Base-by-base conservation (phyloP, 1,140 invertebrate genomes). In the Microplitis mediator region DNA sequence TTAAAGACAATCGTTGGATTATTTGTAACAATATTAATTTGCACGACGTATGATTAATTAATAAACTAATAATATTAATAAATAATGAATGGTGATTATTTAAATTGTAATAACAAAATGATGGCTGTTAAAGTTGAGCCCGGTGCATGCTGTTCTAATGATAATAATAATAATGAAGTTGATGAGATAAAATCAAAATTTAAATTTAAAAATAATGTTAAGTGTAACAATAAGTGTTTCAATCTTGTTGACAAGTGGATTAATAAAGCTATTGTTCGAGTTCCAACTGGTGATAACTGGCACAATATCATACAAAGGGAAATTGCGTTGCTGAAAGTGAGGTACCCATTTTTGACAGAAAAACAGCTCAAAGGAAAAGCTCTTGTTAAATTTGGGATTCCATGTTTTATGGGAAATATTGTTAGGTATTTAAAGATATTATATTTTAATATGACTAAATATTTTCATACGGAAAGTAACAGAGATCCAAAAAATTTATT, bases 341-440 rank as follows among this genome's bases (percentile, higher is more conserved):
- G 62, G 14, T 76, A 73, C 67, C 77, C 72, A 0, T 76, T 76
- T 50, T 56, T 76, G 3, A 67, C 69, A 8, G 72, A 78, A 11
- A 34, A 60, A 58, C 73, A 76, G 50, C 64, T 75, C 2, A 72
- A 60, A 6, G 75, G 71, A 66, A 78, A 78, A 50, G 70, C 71
- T 0, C 71, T 64, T 45, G 54, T 71, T 14, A 65, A 69, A 23
- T 71, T 64, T 54, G 75, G 76, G 50, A 72, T 74, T 4, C 66
- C 65, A 2, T 52, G 65, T 61, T 36, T 66, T 35, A 76, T 76
- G 74, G 77, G 75, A 35, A 51, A 56, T 8, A 8, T 72, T 32
- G 35, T 68, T 1, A 78, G 77, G 73, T 69, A 61, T 23, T 23
- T 23, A 45, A 45, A 45, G 6, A 45, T 54, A 62, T 51, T 45